Conservation (phyloP, 2,113 vertebrate genomes). For the Felis chaus region DNA sequence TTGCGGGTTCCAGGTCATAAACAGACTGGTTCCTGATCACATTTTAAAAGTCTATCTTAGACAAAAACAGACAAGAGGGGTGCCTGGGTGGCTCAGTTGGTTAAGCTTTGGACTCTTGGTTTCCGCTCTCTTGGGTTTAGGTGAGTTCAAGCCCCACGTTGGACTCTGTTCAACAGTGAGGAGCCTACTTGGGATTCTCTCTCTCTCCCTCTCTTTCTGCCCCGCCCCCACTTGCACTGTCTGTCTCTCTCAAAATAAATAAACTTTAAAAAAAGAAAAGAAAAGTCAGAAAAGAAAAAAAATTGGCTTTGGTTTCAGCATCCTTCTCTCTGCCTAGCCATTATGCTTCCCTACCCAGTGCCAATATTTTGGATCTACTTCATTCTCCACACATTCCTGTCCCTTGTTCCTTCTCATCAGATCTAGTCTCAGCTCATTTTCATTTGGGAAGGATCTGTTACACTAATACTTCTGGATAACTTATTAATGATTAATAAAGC, state of each 20-base stretch:
- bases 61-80: not conserved
- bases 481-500: constrained; percentile 49
- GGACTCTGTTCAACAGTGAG: too few relatives aligned
- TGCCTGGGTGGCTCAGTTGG: too few relatives aligned
- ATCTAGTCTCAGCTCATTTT: constrained; percentile 16
- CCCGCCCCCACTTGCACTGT: too few relatives aligned
- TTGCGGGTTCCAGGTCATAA: not conserved
- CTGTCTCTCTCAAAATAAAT: too few relatives aligned
- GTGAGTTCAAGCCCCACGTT: too few relatives aligned
- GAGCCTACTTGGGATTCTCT: too few relatives aligned
- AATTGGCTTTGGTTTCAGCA: not conserved
- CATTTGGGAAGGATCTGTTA: constrained; percentile 27
- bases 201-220: too few relatives aligned
- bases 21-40: not conserved
- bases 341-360: not conserved
- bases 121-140: too few relatives aligned
- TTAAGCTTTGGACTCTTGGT: too few relatives aligned
- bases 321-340: not conserved
- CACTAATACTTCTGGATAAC: not conserved
- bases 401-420: not conserved
- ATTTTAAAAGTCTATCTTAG: not conserved
- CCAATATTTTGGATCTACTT: not conserved
- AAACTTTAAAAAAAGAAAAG: too few relatives aligned
- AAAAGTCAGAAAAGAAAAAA: not conserved
- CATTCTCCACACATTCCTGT: not conserved